Base-by-base conservation (phyloP, 2,888 invertebrate species). In the Rosalia funebris region DNA sequence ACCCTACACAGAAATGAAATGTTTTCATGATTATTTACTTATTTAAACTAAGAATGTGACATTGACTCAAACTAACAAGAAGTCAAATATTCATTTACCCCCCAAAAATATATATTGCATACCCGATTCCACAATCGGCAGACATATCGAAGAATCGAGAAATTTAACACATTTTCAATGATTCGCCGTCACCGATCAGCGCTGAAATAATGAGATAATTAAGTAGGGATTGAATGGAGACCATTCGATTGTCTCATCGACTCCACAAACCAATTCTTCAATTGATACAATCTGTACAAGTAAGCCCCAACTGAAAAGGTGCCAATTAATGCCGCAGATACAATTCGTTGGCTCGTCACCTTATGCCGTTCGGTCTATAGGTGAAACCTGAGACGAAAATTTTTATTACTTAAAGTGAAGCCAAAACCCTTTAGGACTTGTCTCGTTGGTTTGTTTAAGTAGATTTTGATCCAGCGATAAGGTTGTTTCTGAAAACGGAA, bases 211-310 rank as follows among this genome's bases (percentile, higher is more conserved):
- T 42, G 52, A 60, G 39, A 55, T 50, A 60, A 58, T 55, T 46
- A 42, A 31, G 47, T 50, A 52, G 19, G 25, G 39, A 15, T 39
- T 19, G 55, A 54, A 55, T 55, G 60, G 52, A 53, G n/a, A 44
- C 54, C 47, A 55, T 53, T 57, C 39, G 36, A 50, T 55, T 63
- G 57, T 63, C 60, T 50, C 36, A 52, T 58, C 32, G 42, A 45
- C 25, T 52, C 47, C 52, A 52, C 45, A 46, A 55, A 58, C 57
- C 59, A 61, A 61, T 64, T 56, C 44, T 46, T 64, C 48, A 61
- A 41, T 17, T 36, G 64, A 64, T 64, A 61, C 55, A 57, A 61
- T 52, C 53, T 41, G 31, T 39, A 50, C 39, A 39, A 32, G 46
- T 32, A 46, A 31, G 36, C 37, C 37, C 36, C 34, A 34, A 34